A percentile compares a stretch with the other conserved stretches of the same genome.
Conservation (phyloP, 2,888 invertebrate species). For the Leptopterna dolabrata region DNA sequence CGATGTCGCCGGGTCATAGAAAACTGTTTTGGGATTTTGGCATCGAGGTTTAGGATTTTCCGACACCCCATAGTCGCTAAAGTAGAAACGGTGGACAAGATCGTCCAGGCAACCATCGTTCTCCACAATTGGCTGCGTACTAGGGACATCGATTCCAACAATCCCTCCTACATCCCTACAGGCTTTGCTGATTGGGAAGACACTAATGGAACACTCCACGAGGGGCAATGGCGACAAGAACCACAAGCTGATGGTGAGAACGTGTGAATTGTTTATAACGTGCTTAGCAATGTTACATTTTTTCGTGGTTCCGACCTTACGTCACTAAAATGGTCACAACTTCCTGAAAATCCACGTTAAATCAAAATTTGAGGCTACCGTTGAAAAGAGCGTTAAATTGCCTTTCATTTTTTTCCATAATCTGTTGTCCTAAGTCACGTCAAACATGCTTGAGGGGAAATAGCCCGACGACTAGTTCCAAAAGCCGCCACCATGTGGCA, state of each 20-base stretch:
- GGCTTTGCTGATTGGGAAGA: constrained; percentile 11
- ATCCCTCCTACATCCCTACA: background rate
- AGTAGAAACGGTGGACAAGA: constrained; percentile 33
- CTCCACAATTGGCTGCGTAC: constrained; percentile 32
- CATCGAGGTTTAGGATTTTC: constrained; percentile 9
- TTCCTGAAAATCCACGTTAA: background rate
- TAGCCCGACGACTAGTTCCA: no score
- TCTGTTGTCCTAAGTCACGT: no score
- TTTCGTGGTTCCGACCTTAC: constrained; percentile 1
- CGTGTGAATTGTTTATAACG: background rate
- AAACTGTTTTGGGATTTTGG: background rate
- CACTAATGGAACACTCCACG: constrained; percentile 8
- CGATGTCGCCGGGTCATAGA: background rate
- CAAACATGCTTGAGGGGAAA: background rate
- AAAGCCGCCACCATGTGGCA: no score
- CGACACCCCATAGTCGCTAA: constrained; percentile 22
- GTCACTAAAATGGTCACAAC: background rate
- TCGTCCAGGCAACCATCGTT: constrained; percentile 28
- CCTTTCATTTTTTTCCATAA: background rate
- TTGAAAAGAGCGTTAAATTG: background rate
- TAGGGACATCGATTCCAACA: background rate
- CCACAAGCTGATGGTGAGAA: constrained; percentile 36
- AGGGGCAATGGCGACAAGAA: constrained; percentile 38
- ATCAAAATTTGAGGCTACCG: background rate
- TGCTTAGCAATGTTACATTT: constrained; percentile 8